Base-by-base conservation (phyloP, 2,888 invertebrate species). In the Drosophila borealis region DNA sequence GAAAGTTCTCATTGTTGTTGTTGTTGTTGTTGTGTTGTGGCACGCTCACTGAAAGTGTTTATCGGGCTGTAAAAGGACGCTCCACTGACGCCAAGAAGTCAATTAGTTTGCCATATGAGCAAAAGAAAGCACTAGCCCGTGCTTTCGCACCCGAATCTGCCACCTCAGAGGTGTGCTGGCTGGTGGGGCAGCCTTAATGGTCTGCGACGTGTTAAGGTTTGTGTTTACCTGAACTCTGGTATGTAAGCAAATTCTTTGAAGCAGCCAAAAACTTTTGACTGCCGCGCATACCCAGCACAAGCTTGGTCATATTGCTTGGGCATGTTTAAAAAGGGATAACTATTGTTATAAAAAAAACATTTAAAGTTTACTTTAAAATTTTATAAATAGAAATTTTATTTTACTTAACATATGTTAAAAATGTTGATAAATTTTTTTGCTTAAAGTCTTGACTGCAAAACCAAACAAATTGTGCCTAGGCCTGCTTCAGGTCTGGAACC, bases 1-100 rank as follows among this genome's bases (percentile, higher is more conserved):
- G 59, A 59, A 75, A 64, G 73, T 62, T 21, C 42, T 59, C 42
- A 25, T 29, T 65, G 36, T 46, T 39, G 13, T 41, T 65, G 45
- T 62, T 59, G 57, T 53, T 65, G 46, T 51, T 44, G 36, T 53
- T 54, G 51, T 60, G 71, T 34, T 64, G 41, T 51, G 49, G 62
- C 70, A 17, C 74, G 55, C 69, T 68, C 61, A 46, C 65, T 78
- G 78, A 81, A 83, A 84, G 83, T 84, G 83, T 80, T 84, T 81
- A 84, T 84, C 84, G 85, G 88, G 70, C 73, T 87, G 83, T 84
- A 78, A 84, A 87, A 68, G 73, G 50, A 72, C 71, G 74, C 78
- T 71, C 44, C 68, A 68, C 65, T 74, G 76, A 65, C 61, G 81
- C 74, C 74, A 66, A 83, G 83, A 73, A 83, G 83, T 84, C 83